Base-by-base conservation (phyloP, 2,113 vertebrate species). In the Mus pahari region DNA sequence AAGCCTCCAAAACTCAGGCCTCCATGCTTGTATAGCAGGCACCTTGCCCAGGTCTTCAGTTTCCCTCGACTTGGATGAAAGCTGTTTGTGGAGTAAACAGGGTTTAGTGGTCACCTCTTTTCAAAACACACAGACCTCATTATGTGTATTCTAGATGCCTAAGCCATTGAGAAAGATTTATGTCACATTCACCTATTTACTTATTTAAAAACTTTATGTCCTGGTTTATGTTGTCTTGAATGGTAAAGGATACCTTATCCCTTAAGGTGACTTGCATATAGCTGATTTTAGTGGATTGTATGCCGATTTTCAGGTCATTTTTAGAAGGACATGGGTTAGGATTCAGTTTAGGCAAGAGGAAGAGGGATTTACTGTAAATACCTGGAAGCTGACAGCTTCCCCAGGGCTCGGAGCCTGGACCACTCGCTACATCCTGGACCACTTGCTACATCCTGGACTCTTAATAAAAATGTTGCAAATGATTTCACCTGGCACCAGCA, bases 111-210 rank as follows among this genome's bases (percentile, higher is more conserved):
- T 24, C 14, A 8, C 20, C 36, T n/a, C 4, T 26, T 82, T 60
- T 11, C 11, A 39, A 58, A 26, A 39, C 36, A 60, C 79, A 82
- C 11, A 58, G 79, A 60, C 60, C 19, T 19, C 10, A 1, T 84
- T 64, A 78, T n/a, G 50, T 66, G 42, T 88, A 83, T 91, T 94
- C 33, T 45, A n/a, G 92, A 60, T 88, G 48, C 70, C 91, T 50
- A 90, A 95, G 68, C 74, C 62, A 73, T 66, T 92, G 74, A 10
- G 77, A 82, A 81, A 48, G 11, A 53, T 94, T 96, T 92, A 53
- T 94, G 82, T 89, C 39, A 88, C 36, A 48, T 81, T 94, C 77
- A 79, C 1, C 77, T 48, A 36, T 94, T 86, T 64, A 26, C 39
- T 78, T 73, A 24, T 82, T 95, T 78, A 50, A 75, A 81, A 60